Evolutionary conservation across 2,797 vertebrate species (phyloP), one percentile per base, ranked within the genome.

Genomic region (Hoplostethus atlanticus): DNA sequence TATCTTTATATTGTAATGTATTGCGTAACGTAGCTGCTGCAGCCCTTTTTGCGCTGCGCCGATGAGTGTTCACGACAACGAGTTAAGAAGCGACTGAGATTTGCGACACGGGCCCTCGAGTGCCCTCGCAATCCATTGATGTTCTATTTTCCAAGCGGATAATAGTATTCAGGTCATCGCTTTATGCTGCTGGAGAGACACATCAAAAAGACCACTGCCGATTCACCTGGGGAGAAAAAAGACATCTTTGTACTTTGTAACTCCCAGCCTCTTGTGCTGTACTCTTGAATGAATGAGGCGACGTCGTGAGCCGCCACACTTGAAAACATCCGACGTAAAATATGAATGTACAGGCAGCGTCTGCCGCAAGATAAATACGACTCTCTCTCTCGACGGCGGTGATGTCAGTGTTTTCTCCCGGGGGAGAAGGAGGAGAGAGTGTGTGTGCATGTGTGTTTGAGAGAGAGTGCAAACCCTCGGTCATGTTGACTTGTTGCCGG

Each of bases 401-500:
- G 60, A 86, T 88, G 84, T 86, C 77, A 0, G 73, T 73, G 65
- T 82, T 80, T 73, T 72, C 62, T 70, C 76, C 64, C 9, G 15
- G 30, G 21, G 36, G 60, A 52, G 48, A 65, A 47, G 63, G 81
- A 56, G 28, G 28, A 38, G 40, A 6, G 68, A 7, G 61, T 8
- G 61, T 13, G 16, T 34, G 54, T 5, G 60, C 12, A 40, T 13
- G 15, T 47, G 3, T 31, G 64, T 17, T 38, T 47, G 3, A 17
- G 64, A 12, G 9, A 15, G 51, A 38, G 83, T 21, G 21, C 21
- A 21, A 21, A 21, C 82, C 79, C 69, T 85, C 55, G 76, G 87
- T 90, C 90, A 84, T 82, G 86, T 83, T 79, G 87, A 90, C 90
- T 90, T 76, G 83, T 86, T 86, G 86, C 81, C 8, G 71, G 81